These are phyloP conservation scores for Protophormia terraenovae DNA, from an alignment of 2,888 invertebrate genomes.

Conservation along the genomic window DNA sequence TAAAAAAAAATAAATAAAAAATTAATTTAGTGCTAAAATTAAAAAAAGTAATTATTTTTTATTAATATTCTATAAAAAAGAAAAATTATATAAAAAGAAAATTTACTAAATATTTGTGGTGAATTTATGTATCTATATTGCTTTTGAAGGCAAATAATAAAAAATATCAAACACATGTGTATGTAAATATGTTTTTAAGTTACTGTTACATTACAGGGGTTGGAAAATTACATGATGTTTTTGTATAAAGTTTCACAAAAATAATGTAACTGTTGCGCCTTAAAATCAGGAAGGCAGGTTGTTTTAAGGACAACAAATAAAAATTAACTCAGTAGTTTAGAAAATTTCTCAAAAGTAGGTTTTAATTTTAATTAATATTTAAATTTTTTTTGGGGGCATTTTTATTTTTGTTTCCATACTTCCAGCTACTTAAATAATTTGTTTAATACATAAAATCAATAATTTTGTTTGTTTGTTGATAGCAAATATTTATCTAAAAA, in stretches of 20 bases:
- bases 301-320: neutral
- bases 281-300: neutral
- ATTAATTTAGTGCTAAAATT: neutral
- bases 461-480: too few species aligned
- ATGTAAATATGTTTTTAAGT: neutral
- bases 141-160: neutral
- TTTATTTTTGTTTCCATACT: too few species aligned
- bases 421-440: too few species aligned
- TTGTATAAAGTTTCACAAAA: neutral
- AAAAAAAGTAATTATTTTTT: slow-evolving; percentile 10
- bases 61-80: neutral
- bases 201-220: neutral
- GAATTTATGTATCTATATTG: slow-evolving; percentile 35
- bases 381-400: too few species aligned
- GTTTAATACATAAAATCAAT: neutral
- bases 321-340: neutral
- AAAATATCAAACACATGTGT: neutral
- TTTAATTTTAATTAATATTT: too few species aligned
- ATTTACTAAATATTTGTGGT: neutral
- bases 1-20: neutral
- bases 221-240: neutral
- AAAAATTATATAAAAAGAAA: neutral
- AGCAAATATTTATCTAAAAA: slow-evolving; percentile 13
- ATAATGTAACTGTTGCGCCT: slow-evolving; percentile 55
- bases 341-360: neutral